These are phyloP conservation scores for Poicephalus gulielmi DNA, from an alignment of 2,113 vertebrate species.

Conservation along the genomic window DNA sequence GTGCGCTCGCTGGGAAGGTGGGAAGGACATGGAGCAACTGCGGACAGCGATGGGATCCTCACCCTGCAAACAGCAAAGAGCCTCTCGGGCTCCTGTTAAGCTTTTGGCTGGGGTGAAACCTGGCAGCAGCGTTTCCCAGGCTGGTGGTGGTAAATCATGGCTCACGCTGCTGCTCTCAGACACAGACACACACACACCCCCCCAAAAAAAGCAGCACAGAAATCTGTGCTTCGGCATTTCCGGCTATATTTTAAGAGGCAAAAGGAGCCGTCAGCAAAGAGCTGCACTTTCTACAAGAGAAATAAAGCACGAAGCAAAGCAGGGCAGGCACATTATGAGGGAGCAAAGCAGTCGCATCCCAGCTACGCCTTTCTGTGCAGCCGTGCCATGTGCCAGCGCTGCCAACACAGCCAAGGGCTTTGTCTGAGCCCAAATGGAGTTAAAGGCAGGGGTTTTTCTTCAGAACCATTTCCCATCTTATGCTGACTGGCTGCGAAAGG, in stretches of 20 bases:
- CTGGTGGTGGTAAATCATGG: accelerated
- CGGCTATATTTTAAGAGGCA: neutral
- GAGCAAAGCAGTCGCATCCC: neutral
- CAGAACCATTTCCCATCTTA: neutral
- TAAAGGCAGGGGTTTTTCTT: neutral
- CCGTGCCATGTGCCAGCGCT: neutral
- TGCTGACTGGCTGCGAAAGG: neutral
- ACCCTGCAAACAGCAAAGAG: accelerated
- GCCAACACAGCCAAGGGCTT: neutral
- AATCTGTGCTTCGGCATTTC: neutral
- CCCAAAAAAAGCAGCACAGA: neutral
- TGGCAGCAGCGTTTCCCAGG: neutral
- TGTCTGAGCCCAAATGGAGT: neutral
- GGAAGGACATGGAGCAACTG: neutral
- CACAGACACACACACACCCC: neutral
- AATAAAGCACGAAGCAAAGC: neutral
- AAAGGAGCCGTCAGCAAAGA: neutral
- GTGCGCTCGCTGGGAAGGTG: neutral
- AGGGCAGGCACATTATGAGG: neutral
- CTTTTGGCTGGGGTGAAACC: accelerated
- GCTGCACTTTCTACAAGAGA: neutral
- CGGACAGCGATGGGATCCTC: accelerated
- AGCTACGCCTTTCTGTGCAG: neutral
- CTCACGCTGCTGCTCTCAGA: neutral
- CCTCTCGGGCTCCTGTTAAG: accelerated